Base-by-base conservation (phyloP, 2,113 vertebrate species). In the Columba janthina region DNA sequence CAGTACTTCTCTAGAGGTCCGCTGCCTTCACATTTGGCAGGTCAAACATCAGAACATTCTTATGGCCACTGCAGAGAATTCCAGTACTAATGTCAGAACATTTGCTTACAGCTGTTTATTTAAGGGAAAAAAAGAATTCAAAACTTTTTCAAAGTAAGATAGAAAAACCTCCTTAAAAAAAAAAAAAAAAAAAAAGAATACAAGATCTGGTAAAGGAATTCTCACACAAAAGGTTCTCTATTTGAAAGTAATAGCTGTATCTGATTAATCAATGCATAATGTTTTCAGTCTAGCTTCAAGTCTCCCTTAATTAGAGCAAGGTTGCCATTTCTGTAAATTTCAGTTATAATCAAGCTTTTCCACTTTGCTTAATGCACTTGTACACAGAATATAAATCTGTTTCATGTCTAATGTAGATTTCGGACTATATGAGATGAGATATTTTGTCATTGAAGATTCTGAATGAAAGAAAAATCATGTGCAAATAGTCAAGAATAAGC, bases 201-300 rank as follows among this genome's bases (percentile, higher is more conserved):
- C 38, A 38, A 38, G 38, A 38, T 57, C 66, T 97, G 74, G 58
- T 32, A n/a, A 38, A 92, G 9, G 25, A 38, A 64, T 76, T 81
- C n/a, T 89, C 12, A 50, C 2, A 8, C 25, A 89, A 24, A 38
- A 84, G 28, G 8, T 44, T 89, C 62, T 50, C 53, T 92, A 12
- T 66, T 54, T 29, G 9, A 46, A 46, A 87, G 57, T 38, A 90
- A 62, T 32, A 84, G 42, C 29, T 69, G 15, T 54, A 51, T 22
- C 9, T 53, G 67, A 58, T 62, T 48, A 69, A 77, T 38, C 32
- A 61, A 72, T 15, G 57, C 3, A 12, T 24, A 98, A 92, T 77
- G 92, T 98, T 95, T 97, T 87, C 21, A 98, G 46, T 93, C 98
- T 99, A 74, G 97, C 91, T 53, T 82, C 81, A 85, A 98, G 98